Percentiles rank a stretch among this genome's conserved stretches.
These are phyloP conservation scores for Sorex fumeus DNA, from an alignment of 2,113 vertebrate genomes.

Conservation along the genomic window DNA sequence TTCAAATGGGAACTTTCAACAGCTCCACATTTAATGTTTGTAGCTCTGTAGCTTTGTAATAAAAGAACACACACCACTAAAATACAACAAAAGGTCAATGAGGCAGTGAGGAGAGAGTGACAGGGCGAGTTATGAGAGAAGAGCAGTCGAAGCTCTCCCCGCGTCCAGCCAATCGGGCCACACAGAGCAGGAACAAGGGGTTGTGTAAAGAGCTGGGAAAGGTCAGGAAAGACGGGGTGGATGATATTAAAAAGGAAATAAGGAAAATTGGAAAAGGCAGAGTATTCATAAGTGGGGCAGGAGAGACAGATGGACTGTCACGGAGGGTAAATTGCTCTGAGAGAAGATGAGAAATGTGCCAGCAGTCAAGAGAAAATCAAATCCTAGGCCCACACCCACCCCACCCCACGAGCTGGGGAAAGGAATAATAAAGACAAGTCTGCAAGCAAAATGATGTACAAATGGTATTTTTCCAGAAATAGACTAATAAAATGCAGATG, in stretches of 20 bases:
- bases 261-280: conserved; percentile 65
- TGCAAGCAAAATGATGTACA: conserved; percentile 77
- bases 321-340: conserved; percentile 75
- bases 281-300: conserved; percentile 60
- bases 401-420: conserved; percentile 11
- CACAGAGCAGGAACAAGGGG: background rate
- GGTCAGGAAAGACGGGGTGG: conserved; percentile 49
- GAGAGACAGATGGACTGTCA: conserved; percentile 80
- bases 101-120: conserved; percentile 1
- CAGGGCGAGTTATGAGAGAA: background rate
- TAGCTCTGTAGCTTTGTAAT: background rate
- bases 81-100: conserved; percentile 54
- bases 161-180: background rate
- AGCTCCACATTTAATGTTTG: background rate
- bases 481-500: conserved; percentile 85
- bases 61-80: conserved; percentile 41
- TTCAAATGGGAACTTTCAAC: background rate
- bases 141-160: background rate
- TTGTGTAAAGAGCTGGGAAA: conserved; percentile 49
- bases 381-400: conserved; percentile 49
- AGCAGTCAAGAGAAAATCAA: conserved; percentile 71
- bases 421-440: conserved; percentile 79
- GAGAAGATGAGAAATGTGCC: conserved; percentile 75
- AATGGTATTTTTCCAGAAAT: conserved; percentile 75
- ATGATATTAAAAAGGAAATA: conserved; percentile 62